Evolutionary conservation across 2,113 vertebrate genomes (phyloP), one percentile per base, ranked within the genome.

Genomic region (Australoheros scitulus): DNA sequence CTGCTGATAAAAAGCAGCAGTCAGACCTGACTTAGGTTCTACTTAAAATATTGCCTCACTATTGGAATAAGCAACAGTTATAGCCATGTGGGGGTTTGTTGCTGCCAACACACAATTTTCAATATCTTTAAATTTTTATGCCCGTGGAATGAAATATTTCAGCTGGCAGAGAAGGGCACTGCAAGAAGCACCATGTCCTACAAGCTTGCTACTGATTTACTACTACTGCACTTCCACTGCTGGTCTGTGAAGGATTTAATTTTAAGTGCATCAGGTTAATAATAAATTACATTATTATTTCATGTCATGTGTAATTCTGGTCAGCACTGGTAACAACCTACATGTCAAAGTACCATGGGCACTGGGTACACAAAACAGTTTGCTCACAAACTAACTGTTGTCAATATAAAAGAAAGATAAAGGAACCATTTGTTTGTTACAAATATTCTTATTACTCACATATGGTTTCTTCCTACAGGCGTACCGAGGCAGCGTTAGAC

Each of bases 401-500:
- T 29, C 29, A 29, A 29, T 29, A 29, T 29, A 29, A 29, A 29
- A 29, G 4, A 47, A 43, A 26, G 1, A 55, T 56, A 0, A 29
- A 22, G 3, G 34, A 68, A 70, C 38, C 6, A 32, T 32, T 41
- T n/a, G 7, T 17, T 61, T 50, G 10, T 14, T 59, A 11, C n/a
- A 24, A 29, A 59, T 38, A 1, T 70, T 8, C 50, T 29, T 11
- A 52, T 8, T 13, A 14, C 26, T 56, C 2, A 32, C 80, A 11
- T 24, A 6, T 86, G n/a, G n/a, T 60, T 43, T 75, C 50, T 58
- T 89, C 43, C 61, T 11, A 14, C 77, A 96, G 98, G 94, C 79
- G 60, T 83, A 84, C 0, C 93, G 94, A 96, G 98, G 98, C 82
- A 99, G 97, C 0, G 97, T 99, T 34, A 95, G 91, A 79, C 96